Base-by-base conservation (phyloP, 1,140 invertebrate genomes). In the Ceratina calcarata region DNA sequence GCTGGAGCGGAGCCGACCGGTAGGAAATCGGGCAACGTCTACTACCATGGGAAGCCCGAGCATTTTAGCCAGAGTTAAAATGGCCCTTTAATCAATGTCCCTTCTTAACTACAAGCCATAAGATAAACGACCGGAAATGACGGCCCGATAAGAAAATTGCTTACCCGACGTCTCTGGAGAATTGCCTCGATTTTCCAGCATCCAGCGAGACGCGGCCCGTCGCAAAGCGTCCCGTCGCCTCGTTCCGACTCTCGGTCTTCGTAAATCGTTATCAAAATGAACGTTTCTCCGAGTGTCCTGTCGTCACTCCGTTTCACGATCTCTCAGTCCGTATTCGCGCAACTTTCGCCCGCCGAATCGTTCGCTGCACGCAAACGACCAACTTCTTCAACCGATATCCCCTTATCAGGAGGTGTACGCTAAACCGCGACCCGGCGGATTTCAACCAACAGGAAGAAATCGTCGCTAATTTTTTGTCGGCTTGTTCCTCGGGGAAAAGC, bases 111-210 rank as follows among this genome's bases (percentile, higher is more conserved):
- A 91, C 90, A 89, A 88, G 88, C 86, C 86, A 79, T 89, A 87
- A 92, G 90, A 92, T 91, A 91, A 91, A 92, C 90, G 91, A 91
- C 91, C 91, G 91, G 91, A 92, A 92, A 92, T 92, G 89, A 91
- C 90, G 86, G 71, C 68, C 89, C 81, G 91, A 92, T 92, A 92
- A 92, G 91, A 90, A 91, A 92, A 92, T 91, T 89, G 90, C 89
- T 91, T 88, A 90, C 82, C 82, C 87, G 71, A 86, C 77, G 82
- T 86, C 84, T 78, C 80, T 61, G 55, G 83, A 83, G 80, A 89
- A 88, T 88, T 87, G 83, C 62, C 79, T 88, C 81, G 77, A 79
- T 85, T 86, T 87, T 80, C 82, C 87, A 83, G 80, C 81, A 82
- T 82, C 81, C 83, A 45, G 37, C 37, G 72, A 32, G 24, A 51